A percentile compares a stretch with the other conserved stretches of the same genome.
phyloP scores from a whole-genome alignment of 1,140 invertebrate species.

The Plutomurus gul region DNA sequence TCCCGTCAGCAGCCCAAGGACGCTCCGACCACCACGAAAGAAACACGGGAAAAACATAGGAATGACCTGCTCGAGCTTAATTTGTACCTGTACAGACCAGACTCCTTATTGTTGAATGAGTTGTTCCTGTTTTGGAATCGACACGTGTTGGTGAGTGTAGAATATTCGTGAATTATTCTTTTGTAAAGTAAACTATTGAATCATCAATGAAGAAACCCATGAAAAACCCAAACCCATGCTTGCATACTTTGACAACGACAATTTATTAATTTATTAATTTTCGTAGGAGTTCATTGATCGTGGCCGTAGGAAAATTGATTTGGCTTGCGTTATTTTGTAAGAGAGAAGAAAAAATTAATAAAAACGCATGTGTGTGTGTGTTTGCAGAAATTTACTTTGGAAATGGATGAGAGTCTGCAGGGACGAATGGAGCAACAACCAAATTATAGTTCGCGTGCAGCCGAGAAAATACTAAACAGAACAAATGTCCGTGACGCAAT shows the following conservation, averaged over 20 bases:
- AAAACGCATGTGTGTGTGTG: neutral
- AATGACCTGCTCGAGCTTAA: conserved; percentile 21
- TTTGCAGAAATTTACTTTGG: neutral
- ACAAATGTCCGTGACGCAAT: conserved; percentile 3
- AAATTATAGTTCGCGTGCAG: conserved; percentile 36
- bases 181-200: conserved; percentile 33
- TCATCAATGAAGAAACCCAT: too few species aligned
- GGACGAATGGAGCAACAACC: neutral
- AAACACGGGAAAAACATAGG: neutral
- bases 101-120: conserved; percentile 47
- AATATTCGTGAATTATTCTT: too few species aligned
- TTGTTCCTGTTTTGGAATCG: conserved; percentile 48
- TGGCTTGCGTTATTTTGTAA: neutral
- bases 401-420: neutral
- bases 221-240: too few species aligned
- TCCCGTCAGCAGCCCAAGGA: neutral
- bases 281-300: too few species aligned
- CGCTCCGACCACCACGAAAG: too few species aligned
- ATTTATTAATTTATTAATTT: too few species aligned
- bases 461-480: conserved; percentile 27
- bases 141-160: too few species aligned
- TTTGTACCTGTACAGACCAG: conserved; percentile 46
- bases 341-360: neutral
- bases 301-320: too few species aligned
- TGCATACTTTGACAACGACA: too few species aligned